phyloP scores from a whole-genome alignment of 2,888 invertebrate genomes.

The Drosophila imparisetae region DNA sequence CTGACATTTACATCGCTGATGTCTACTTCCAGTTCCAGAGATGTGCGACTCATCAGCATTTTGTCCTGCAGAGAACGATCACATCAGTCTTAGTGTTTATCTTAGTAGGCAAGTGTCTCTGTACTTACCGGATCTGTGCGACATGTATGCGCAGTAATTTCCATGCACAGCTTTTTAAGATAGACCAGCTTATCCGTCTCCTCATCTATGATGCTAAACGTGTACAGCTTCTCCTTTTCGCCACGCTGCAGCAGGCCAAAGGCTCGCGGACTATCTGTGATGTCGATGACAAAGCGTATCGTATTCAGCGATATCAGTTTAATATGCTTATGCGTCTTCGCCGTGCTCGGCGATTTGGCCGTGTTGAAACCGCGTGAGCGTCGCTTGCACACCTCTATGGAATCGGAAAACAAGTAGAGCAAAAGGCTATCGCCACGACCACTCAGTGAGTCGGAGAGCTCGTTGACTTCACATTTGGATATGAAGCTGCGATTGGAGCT shows the following conservation, averaged over 20 bases:
- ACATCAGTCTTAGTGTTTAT: neutral
- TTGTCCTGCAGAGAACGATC: slow-evolving; percentile 77
- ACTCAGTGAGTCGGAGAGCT: slow-evolving; percentile 92
- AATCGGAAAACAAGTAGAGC: slow-evolving; percentile 97
- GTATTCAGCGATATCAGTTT: slow-evolving; percentile 94
- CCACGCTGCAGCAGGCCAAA: slow-evolving; percentile 95
- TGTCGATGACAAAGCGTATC: slow-evolving; percentile 95
- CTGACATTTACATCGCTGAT: slow-evolving; percentile 94
- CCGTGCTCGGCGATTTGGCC: slow-evolving; percentile 89
- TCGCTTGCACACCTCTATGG: slow-evolving; percentile 95
- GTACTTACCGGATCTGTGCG: slow-evolving; percentile 94
- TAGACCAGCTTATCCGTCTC: slow-evolving; percentile 92
- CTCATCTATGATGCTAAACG: slow-evolving; percentile 94
- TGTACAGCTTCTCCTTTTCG: slow-evolving; percentile 94
- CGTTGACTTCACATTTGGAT: slow-evolving; percentile 94
- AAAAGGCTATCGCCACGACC: slow-evolving; percentile 94
- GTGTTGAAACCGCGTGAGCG: slow-evolving; percentile 91
- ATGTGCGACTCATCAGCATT: slow-evolving; percentile 82
- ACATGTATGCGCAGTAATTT: slow-evolving; percentile 96
- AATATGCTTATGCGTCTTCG: slow-evolving; percentile 96
- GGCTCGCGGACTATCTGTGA: slow-evolving; percentile 94
- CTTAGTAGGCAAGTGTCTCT: neutral
- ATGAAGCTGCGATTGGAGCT: slow-evolving; percentile 97
- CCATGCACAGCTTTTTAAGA: slow-evolving; percentile 92
- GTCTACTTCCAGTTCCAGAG: slow-evolving; percentile 93